Evolutionary conservation across 1,140 invertebrate species (phyloP), one percentile per base, ranked within the genome.

Genomic region (Pseudomyrmex concolor): DNA sequence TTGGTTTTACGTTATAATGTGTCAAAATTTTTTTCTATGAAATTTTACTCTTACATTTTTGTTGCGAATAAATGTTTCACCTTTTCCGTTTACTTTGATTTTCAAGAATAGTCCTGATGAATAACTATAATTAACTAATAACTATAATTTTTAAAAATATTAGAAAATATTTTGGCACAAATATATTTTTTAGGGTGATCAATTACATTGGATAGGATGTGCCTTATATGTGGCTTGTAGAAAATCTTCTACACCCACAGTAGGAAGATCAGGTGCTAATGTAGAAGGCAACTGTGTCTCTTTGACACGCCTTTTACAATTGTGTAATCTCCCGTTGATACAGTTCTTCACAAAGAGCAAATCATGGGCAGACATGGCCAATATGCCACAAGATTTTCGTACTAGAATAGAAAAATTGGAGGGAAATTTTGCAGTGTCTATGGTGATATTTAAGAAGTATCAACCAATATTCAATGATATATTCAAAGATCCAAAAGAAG

Each of bases 281-380:
- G 95, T 99, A 2, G 97, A 98, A 94, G 98, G 98, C 22, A 99
- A 98, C 91, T 97, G 97, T 93, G 97, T 99, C 2, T 99, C 98
- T 73, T 94, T 99, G 2, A 99, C 98, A 4, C 96, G 97, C 89
- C 95, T 99, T 15, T 94, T 99, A 1, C 95, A 97, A 90, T 96
- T 97, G 48, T 98, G 98, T 92, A 98, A 98, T 93, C 96, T 99
- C 76, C 98, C 97, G 89, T 95, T 99, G 57, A 97, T 98, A 81
- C 97, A 99, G 86, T 99, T 99, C 95, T 99, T 99, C 92, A 96
- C 96, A 63, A 99, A 99, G 94, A 99, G 98, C 90, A 98, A 98
- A 92, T 97, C 97, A 90, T 99, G 99, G 99, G 96, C 97, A 62
- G 98, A 99, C 88, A 99, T 99, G 98, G 96, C 98, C 0, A 97